A percentile compares a stretch with the other conserved stretches of the same genome.
phyloP scores from a whole-genome alignment of 2,888 invertebrate species.

The Tipula vernalis region DNA sequence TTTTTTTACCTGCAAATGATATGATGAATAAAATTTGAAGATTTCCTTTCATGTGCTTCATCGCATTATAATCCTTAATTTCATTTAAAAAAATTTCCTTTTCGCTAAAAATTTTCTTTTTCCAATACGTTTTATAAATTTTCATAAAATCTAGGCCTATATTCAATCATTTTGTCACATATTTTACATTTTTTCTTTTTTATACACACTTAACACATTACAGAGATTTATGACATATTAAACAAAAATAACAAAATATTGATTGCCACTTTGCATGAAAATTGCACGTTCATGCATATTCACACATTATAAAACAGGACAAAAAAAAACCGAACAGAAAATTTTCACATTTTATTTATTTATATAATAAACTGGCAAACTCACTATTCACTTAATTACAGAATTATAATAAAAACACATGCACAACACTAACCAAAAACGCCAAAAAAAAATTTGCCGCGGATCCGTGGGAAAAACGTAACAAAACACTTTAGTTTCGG shows the following conservation, averaged over 20 bases:
- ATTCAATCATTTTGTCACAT: neutral
- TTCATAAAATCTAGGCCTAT: neutral
- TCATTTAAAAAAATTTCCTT: neutral
- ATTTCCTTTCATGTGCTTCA: constrained; percentile 9
- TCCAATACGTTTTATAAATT: neutral
- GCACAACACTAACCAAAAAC: neutral
- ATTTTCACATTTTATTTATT: neutral
- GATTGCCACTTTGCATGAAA: neutral
- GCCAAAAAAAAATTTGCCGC: neutral
- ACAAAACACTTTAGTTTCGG: neutral
- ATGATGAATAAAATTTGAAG: neutral
- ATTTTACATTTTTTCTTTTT: neutral
- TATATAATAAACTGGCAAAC: neutral
- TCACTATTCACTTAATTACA: neutral
- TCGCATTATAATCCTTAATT: constrained; percentile 5
- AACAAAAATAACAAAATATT: neutral
- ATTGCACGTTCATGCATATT: neutral
- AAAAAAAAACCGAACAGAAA: neutral
- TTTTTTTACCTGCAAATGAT: neutral
- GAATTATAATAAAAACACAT: neutral
- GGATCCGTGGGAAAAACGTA: neutral
- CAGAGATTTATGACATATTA: neutral
- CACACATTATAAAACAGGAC: neutral
- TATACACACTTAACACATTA: neutral
- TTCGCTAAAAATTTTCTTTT: neutral